A percentile compares a stretch with the other conserved stretches of the same genome.
Evolutionary conservation across 2,797 vertebrate genomes (phyloP).

Genomic region (Leptatherina wallacei): DNA sequence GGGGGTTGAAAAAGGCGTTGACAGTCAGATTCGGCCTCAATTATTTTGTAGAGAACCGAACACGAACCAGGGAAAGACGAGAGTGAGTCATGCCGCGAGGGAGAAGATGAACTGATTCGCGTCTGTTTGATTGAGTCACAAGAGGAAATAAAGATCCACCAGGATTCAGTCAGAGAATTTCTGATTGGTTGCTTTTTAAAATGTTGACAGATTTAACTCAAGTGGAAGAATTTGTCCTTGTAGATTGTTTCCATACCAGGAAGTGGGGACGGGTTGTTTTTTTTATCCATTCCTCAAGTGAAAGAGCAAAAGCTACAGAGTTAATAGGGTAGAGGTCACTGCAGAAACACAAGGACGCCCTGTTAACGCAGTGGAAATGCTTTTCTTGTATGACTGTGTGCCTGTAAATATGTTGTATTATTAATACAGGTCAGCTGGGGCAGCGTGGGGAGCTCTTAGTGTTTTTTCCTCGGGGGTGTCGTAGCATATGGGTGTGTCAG

Average conservation of each 20-base stretch:
- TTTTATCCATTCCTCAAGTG: background rate
- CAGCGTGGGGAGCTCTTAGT: constrained; percentile 52
- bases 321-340: constrained; percentile 3
- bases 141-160: constrained; percentile 19
- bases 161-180: constrained; percentile 5
- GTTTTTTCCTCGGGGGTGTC: constrained; percentile 36
- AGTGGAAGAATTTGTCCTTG: constrained; percentile 12
- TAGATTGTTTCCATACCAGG: constrained; percentile 8
- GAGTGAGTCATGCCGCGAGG: constrained; percentile 20
- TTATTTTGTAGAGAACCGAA: constrained; percentile 27
- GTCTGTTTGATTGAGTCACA: constrained; percentile 6
- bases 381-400: constrained; percentile 48
- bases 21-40: constrained; percentile 20
- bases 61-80: constrained; percentile 9
- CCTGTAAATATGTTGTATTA: constrained; percentile 67
- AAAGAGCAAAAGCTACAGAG: background rate
- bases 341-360: constrained; percentile 31
- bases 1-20: background rate
- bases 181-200: background rate
- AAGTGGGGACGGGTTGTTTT: background rate
- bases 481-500: constrained; percentile 29
- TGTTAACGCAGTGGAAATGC: constrained; percentile 46
- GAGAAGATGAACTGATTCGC: constrained; percentile 32
- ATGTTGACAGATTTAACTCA: background rate
- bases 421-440: constrained; percentile 73